Percentiles rank a stretch among this genome's conserved stretches.
Evolutionary conservation across 2,888 invertebrate species (phyloP).

Genomic region (Lucinisca nassula): DNA sequence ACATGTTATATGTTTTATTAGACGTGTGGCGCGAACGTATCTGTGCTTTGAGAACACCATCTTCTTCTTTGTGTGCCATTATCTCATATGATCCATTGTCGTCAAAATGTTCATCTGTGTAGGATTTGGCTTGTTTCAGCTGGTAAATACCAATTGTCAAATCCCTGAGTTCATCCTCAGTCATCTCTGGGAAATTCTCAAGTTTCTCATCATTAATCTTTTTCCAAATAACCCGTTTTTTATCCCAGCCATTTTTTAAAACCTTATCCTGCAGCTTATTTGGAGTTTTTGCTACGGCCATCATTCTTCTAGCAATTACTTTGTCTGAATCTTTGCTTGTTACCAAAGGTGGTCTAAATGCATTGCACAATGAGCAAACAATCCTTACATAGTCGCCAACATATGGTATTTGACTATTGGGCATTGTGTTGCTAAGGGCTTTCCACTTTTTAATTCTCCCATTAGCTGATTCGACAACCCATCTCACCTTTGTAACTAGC

Average conservation of each 20-base stretch:
- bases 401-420: conserved; percentile 13
- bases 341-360: background rate
- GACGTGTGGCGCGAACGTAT: too few relatives aligned
- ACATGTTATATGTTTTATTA: too few relatives aligned
- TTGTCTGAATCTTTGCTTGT: background rate
- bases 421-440: conserved; percentile 7
- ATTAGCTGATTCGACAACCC: conserved; percentile 28
- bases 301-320: background rate
- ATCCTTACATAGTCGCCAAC: conserved; percentile 3
- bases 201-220: background rate
- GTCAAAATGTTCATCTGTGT: too few relatives aligned
- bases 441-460: conserved; percentile 33
- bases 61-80: too few relatives aligned
- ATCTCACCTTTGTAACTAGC: conserved; percentile 49
- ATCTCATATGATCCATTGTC: too few relatives aligned
- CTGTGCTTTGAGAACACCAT: too few relatives aligned
- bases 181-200: too few relatives aligned
- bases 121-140: too few relatives aligned
- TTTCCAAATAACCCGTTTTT: background rate
- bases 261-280: background rate
- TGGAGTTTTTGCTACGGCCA: background rate
- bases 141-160: too few relatives aligned
- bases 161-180: too few relatives aligned
- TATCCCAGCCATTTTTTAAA: background rate
- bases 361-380: conserved; percentile 1